Conservation (phyloP, 1,140 invertebrate species). For the Chrysopa pallens region DNA sequence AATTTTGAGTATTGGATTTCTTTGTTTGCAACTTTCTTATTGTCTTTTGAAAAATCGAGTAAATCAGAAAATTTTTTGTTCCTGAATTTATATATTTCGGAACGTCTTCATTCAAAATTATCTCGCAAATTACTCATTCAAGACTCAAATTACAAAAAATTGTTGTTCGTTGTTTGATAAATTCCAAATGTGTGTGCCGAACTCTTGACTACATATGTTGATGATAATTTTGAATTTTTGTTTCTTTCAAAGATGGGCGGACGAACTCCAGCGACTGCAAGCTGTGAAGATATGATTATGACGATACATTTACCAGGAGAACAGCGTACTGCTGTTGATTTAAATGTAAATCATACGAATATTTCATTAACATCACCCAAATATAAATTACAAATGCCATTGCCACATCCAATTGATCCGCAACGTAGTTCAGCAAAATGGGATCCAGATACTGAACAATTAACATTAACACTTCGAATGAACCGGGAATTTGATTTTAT, state of each 20-base stretch:
- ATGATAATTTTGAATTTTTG: conserved; percentile 1
- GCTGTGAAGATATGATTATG: conserved; percentile 71
- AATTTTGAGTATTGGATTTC: too few relatives aligned
- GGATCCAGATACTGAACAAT: conserved; percentile 41
- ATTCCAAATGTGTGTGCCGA: too few relatives aligned
- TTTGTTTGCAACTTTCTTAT: too few relatives aligned
- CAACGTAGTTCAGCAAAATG: conserved; percentile 62
- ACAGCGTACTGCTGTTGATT: conserved; percentile 38
- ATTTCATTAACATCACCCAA: conserved; percentile 38
- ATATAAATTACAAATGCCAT: conserved; percentile 51
- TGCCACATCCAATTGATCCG: conserved; percentile 64
- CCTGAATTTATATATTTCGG: too few relatives aligned
- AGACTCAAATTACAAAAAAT: too few relatives aligned
- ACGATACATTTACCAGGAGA: conserved; percentile 56
- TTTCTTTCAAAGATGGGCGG: conserved; percentile 50
- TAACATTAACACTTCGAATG: conserved; percentile 51
- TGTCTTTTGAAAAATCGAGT: too few relatives aligned
- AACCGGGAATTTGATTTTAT: conserved; percentile 60
- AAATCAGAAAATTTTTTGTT: too few relatives aligned
- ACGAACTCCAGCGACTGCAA: conserved; percentile 61
- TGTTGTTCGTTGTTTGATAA: too few relatives aligned
- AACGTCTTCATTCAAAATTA: too few relatives aligned
- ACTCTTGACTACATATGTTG: too few relatives aligned
- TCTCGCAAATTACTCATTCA: too few relatives aligned
- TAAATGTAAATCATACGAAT: conserved; percentile 48